These are phyloP conservation scores for Sarcophaga peregrina DNA, from an alignment of 1,140 invertebrate species.

Conservation along the genomic window DNA sequence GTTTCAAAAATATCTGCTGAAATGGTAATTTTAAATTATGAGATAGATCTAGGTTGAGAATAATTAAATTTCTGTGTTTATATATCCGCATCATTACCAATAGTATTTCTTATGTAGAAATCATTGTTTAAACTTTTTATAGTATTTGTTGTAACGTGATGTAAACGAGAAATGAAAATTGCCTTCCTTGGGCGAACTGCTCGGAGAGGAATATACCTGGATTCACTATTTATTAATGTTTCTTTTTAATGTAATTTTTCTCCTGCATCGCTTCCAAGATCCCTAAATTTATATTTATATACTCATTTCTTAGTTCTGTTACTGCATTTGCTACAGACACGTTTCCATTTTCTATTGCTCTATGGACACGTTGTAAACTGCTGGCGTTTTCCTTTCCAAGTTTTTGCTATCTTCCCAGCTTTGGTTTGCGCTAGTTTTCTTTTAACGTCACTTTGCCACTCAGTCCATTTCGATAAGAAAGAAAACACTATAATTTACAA, in stretches of 20 bases:
- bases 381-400: neutral
- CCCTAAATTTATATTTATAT: neutral
- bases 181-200: neutral
- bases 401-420: neutral
- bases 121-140: neutral
- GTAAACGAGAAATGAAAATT: neutral
- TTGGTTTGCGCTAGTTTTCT: conserved; percentile 1
- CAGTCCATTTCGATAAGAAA: conserved; percentile 22
- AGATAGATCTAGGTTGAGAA: no score
- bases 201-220: neutral
- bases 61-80: neutral
- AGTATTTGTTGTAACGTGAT: no score
- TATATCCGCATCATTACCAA: neutral
- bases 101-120: neutral
- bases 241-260: conserved; percentile 20
- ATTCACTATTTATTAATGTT: neutral
- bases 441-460: neutral
- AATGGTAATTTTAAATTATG: no score
- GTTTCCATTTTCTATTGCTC: neutral
- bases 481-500: neutral
- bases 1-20: no score
- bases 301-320: neutral
- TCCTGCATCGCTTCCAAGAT: neutral
- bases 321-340: neutral
- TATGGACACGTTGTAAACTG: neutral